Percentiles rank a stretch among this genome's conserved stretches.
These are phyloP conservation scores for Equus quagga DNA, from an alignment of 2,113 vertebrate genomes.

Conservation along the genomic window DNA sequence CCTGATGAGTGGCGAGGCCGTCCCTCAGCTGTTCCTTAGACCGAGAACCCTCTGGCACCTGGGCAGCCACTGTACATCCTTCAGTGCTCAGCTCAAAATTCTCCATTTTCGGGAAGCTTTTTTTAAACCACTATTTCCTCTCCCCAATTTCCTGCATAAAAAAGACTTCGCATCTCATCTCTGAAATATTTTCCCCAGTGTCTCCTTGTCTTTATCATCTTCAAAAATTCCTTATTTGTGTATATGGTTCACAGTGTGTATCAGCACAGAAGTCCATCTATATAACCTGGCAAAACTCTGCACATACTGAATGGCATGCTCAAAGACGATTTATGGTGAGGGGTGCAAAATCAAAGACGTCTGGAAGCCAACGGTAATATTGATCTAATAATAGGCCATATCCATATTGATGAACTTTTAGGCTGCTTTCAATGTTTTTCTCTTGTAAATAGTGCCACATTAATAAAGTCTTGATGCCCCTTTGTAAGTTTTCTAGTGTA, in stretches of 20 bases:
- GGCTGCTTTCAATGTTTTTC: not conserved
- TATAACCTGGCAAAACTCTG: accelerated
- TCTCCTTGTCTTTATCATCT: not conserved
- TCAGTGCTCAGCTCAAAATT: not conserved
- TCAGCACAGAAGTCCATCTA: accelerated
- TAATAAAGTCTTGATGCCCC: not conserved
- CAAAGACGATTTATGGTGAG: not conserved
- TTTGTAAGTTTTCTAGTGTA: too few species aligned
- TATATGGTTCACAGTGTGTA: accelerated
- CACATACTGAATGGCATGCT: not conserved
- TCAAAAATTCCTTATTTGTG: not conserved
- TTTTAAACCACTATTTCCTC: not conserved
- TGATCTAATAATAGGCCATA: not conserved
- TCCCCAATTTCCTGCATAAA: too few species aligned
- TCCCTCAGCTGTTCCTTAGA: accelerated
- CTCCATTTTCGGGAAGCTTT: too few species aligned
- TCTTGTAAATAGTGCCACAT: accelerated
- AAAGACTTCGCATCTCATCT: too few species aligned
- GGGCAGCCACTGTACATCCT: not conserved
- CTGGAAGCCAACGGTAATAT: not conserved
- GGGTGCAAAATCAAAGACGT: not conserved
- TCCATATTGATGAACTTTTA: not conserved
- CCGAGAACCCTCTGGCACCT: accelerated
- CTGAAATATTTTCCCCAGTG: too few species aligned
- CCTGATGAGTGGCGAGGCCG: not conserved